Conservation (phyloP, 2,888 invertebrate genomes). For the Rhamnusium bicolor region DNA sequence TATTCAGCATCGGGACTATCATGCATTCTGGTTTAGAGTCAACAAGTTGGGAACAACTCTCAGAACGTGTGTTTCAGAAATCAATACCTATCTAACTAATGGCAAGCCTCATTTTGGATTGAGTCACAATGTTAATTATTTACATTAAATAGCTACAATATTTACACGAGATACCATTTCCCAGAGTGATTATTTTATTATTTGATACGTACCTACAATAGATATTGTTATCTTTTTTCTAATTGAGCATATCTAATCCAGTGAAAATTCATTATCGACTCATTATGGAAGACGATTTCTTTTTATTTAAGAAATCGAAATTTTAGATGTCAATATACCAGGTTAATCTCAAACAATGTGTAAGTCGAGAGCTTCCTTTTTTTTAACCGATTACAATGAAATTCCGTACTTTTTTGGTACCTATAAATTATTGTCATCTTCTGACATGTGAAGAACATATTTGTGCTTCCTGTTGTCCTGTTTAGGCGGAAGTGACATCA, state of each 20-base stretch:
- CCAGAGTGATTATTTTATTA: background rate
- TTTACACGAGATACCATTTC: background rate
- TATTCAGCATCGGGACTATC: background rate
- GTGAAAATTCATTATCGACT: background rate
- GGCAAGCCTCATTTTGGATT: constrained; percentile 1
- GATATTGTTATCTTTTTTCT: background rate
- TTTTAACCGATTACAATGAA: too few species aligned
- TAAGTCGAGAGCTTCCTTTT: too few species aligned
- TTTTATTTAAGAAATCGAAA: too few species aligned
- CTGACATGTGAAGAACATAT: too few species aligned
- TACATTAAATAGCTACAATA: background rate
- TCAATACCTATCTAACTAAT: constrained; percentile 13
- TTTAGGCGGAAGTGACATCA: too few species aligned
- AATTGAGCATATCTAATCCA: background rate
- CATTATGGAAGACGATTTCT: too few species aligned
- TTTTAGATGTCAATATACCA: too few species aligned
- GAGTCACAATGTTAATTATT: constrained; percentile 1
- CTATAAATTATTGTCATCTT: too few species aligned
- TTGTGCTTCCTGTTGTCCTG: too few species aligned
- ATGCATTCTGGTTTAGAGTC: constrained; percentile 10
- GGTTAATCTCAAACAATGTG: too few species aligned
- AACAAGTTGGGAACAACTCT: constrained; percentile 27
- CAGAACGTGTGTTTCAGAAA: constrained; percentile 19
- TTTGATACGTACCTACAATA: background rate
- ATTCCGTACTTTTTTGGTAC: too few species aligned